Percentiles rank a stretch among this genome's conserved stretches.
These are phyloP conservation scores for Tragelaphus imberbis DNA, from an alignment of 2,113 vertebrate species.

Conservation along the genomic window DNA sequence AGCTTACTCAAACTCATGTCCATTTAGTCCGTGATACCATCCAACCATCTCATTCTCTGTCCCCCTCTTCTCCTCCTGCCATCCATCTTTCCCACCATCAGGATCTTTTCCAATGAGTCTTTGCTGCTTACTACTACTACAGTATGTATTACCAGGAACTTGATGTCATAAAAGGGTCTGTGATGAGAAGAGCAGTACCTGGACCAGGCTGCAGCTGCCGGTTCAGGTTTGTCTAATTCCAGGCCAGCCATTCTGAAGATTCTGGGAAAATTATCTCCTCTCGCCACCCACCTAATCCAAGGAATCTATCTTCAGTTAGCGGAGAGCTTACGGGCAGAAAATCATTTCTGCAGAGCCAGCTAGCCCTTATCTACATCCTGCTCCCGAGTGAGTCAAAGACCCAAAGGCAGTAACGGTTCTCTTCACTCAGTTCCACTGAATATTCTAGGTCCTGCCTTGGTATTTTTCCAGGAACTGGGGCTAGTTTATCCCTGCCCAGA, in stretches of 20 bases:
- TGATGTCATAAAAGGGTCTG: background rate
- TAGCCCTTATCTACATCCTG: background rate
- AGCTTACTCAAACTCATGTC: background rate
- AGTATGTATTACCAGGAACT: background rate
- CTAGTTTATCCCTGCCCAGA: background rate
- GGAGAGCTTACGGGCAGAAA: background rate
- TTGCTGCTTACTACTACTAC: background rate
- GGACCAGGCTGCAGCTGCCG: background rate
- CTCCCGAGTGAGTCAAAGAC: background rate
- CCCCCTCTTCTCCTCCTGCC: background rate
- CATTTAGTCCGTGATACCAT: background rate
- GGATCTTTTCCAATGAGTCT: background rate
- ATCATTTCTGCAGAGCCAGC: constrained; percentile 5
- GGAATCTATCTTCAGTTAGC: background rate
- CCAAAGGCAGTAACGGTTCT: background rate
- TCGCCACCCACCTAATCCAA: background rate
- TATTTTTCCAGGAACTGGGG: background rate
- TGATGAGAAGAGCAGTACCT: background rate
- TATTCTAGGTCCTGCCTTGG: background rate
- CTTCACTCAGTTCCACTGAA: background rate
- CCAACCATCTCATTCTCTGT: background rate
- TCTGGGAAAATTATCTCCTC: background rate
- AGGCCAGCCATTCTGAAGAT: background rate
- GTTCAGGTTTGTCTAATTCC: background rate
- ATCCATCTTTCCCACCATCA: background rate